Evolutionary conservation across 1,140 invertebrate species (phyloP), one percentile per base, ranked within the genome.

Genomic region (Leptopilina clavipes): DNA sequence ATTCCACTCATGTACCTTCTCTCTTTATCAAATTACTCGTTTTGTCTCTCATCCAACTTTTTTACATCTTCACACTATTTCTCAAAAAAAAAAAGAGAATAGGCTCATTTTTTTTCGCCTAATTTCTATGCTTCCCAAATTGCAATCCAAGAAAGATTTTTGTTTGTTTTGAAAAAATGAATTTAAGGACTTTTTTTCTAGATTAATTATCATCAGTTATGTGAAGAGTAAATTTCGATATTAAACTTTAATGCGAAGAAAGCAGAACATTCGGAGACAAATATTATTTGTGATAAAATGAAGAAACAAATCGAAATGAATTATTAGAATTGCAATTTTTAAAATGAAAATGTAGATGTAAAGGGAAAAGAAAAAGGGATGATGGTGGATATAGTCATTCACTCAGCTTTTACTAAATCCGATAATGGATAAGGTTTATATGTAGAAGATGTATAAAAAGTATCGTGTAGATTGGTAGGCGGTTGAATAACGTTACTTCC

Each of bases 361-460:
- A 81, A 70, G 72, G 43, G 48, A 76, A 74, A 74, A 77, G 76
- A 70, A 78, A 18, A 22, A 19, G 12, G 56, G 56, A 79, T 76
- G 77, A 81, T 81, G 71, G 71, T 70, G 25, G 70, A 71, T 65
- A 71, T 59, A 77, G 70, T 72, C 25, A 76, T 77, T 75, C 72
- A 71, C 22, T 75, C 70, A 75, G 43, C 59, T 56, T 17, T 70
- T 22, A 74, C 75, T 73, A 79, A 81, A 81, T 81, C 80, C 72
- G 80, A 81, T 79, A 81, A 81, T 81, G 74, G 78, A 79, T 81
- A 77, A 79, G 76, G 76, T 79, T 76, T 10, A 19, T 59, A 59
- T 12, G 19, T n/a, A n/a, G 56, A 14, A 14, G 22, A 59, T 18
- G 9, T 12, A 19, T 22, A 54, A 54, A 54, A 54, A 54, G 52